These are phyloP conservation scores for Acanthaster planci DNA, from an alignment of 35 echinoderm and acorn worm species.

Conservation along the genomic window DNA sequence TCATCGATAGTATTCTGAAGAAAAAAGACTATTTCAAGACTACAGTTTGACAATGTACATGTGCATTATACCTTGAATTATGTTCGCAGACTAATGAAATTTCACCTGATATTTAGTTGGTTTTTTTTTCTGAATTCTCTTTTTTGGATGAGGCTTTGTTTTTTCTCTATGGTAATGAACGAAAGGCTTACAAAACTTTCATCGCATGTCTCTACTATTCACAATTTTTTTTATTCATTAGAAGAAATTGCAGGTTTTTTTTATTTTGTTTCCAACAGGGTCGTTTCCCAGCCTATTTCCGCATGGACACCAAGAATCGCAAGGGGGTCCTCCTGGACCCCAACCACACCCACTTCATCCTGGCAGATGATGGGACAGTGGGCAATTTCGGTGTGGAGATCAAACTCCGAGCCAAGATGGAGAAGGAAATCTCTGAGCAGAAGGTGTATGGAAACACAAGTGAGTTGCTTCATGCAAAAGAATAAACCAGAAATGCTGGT, in stretches of 20 bases:
- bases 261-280: constrained; percentile 44
- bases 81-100: too few species aligned
- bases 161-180: too few species aligned
- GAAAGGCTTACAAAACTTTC: background rate
- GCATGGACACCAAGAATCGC: constrained; percentile 73
- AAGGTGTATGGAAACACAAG: constrained; percentile 50
- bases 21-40: too few species aligned
- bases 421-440: constrained; percentile 93
- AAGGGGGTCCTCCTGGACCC: constrained; percentile 65
- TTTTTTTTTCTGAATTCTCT: too few species aligned
- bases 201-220: background rate
- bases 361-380: constrained; percentile 71
- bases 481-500: too few species aligned
- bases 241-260: background rate
- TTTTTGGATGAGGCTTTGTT: too few species aligned
- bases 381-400: constrained; percentile 88
- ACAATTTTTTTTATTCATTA: background rate
- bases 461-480: background rate
- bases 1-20: too few species aligned
- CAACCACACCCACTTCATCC: constrained; percentile 95
- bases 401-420: constrained; percentile 81
- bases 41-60: too few species aligned
- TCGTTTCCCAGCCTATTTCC: constrained; percentile 79
- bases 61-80: too few species aligned
- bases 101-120: too few species aligned